phyloP scores from a whole-genome alignment of 2,113 vertebrate genomes.

The Scartelaos histophorus region DNA sequence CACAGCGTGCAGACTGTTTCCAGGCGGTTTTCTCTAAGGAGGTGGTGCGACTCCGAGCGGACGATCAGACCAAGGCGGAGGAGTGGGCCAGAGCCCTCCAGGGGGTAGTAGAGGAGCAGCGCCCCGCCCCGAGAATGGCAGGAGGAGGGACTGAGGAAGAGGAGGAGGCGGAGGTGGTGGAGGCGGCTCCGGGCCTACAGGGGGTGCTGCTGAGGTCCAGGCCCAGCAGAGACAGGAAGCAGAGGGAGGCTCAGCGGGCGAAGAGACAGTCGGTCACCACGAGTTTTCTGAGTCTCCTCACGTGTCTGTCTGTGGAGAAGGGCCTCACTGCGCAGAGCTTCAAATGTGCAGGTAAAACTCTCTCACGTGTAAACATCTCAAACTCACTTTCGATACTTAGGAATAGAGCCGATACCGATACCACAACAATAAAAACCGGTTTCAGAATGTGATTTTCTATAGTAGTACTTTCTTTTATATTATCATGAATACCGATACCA shows the following conservation, averaged over 20 bases:
- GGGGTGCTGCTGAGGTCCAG: constrained; percentile 83
- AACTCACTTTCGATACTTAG: too few species aligned
- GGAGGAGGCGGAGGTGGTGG: constrained; percentile 34
- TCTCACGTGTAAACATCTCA: background rate
- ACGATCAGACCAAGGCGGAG: constrained; percentile 82
- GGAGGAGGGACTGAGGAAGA: constrained; percentile 41
- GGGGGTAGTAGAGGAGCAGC: constrained; percentile 74
- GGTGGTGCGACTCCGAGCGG: constrained; percentile 85
- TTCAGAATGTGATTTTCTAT: too few species aligned
- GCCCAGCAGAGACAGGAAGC: constrained; percentile 67
- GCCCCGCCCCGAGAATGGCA: constrained; percentile 62
- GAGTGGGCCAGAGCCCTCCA: constrained; percentile 90
- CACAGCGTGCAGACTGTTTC: constrained; percentile 63
- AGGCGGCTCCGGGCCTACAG: constrained; percentile 55
- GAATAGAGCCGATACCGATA: too few species aligned
- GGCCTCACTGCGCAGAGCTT: constrained; percentile 97
- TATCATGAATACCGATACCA: too few species aligned
- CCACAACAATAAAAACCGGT: too few species aligned
- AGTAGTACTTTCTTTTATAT: constrained; percentile 25
- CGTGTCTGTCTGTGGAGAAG: constrained; percentile 91
- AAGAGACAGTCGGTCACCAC: constrained; percentile 95
- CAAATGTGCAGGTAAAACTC: constrained; percentile 91
- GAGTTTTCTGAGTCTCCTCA: constrained; percentile 96
- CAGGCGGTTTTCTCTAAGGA: constrained; percentile 89
- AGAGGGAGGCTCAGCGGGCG: constrained; percentile 75